Evolutionary conservation across 2,888 invertebrate species (phyloP).

Genomic region (Acheta domesticus): DNA sequence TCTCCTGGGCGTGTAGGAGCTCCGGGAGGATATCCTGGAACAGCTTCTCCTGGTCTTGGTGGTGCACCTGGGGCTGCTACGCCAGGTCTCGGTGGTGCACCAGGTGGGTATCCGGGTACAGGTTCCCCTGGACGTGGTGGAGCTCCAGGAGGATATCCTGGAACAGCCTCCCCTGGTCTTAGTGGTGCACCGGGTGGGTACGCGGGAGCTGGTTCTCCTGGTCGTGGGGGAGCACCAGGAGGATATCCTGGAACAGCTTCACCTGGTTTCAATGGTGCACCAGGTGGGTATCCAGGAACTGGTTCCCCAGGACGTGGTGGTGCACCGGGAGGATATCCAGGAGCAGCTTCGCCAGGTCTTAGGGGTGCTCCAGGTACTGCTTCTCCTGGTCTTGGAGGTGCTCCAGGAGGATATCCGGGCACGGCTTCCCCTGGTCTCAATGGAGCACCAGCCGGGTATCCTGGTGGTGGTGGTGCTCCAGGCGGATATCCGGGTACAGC

Average conservation of each 20-base stretch:
- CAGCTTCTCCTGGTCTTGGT: too few relatives aligned
- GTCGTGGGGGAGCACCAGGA: neutral
- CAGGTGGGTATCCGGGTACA: too few relatives aligned
- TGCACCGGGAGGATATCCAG: neutral
- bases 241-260: neutral
- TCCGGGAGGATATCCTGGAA: too few relatives aligned
- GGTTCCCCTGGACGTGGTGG: too few relatives aligned
- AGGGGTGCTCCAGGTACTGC: neutral
- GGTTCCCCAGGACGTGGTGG: neutral
- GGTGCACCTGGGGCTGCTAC: too few relatives aligned
- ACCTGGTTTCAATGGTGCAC: neutral
- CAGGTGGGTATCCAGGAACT: neutral
- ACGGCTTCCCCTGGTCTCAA: neutral
- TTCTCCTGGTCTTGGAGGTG: neutral
- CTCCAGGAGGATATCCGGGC: neutral
- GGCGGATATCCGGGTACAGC: neutral
- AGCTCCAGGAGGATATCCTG: neutral
- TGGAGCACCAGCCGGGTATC: neutral
- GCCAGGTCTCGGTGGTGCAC: too few relatives aligned
- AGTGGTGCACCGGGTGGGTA: too few relatives aligned
- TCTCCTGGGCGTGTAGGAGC: too few relatives aligned
- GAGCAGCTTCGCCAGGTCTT: neutral
- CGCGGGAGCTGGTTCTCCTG: neutral
- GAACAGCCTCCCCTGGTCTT: neutral
- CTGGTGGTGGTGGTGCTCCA: neutral